Conservation (phyloP, 1,140 invertebrate genomes). For the Cotesia glomerata region DNA sequence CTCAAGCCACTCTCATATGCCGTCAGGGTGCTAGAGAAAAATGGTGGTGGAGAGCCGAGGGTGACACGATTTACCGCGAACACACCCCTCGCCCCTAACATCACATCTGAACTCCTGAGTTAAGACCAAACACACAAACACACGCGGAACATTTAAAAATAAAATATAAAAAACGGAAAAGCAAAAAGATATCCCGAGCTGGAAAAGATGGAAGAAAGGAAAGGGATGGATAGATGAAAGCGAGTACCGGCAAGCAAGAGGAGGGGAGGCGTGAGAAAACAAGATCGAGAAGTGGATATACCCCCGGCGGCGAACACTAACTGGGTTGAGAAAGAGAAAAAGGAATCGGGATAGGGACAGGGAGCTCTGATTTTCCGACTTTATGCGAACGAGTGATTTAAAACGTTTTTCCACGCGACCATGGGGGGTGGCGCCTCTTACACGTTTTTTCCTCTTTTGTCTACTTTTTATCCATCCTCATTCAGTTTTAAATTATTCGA, state of each 20-base stretch:
- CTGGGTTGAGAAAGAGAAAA: conserved; percentile 9
- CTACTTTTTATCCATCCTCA: background rate
- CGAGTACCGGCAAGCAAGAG: too few relatives aligned
- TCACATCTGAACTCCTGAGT: background rate
- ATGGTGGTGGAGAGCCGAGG: conserved; percentile 40
- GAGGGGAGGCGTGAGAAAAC: conserved; percentile 39
- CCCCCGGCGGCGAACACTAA: conserved; percentile 3
- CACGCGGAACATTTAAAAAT: background rate
- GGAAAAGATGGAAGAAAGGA: background rate
- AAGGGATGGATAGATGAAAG: too few relatives aligned
- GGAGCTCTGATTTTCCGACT: conserved; percentile 37
- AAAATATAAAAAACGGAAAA: background rate
- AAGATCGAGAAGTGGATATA: conserved; percentile 40
- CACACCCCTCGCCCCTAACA: background rate
- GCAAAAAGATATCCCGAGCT: background rate
- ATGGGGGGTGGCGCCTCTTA: conserved; percentile 7
- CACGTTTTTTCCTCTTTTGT: background rate
- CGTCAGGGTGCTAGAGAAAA: conserved; percentile 47
- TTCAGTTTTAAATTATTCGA: background rate
- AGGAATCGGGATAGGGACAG: too few relatives aligned
- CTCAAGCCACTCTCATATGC: conserved; percentile 43
- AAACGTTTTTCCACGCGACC: conserved; percentile 21
- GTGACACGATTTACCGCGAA: conserved; percentile 41
- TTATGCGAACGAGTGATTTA: conserved; percentile 31
- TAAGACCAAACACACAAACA: background rate